phyloP scores from a whole-genome alignment of 2,113 vertebrate species.

The Illadopsis cleaveri region DNA sequence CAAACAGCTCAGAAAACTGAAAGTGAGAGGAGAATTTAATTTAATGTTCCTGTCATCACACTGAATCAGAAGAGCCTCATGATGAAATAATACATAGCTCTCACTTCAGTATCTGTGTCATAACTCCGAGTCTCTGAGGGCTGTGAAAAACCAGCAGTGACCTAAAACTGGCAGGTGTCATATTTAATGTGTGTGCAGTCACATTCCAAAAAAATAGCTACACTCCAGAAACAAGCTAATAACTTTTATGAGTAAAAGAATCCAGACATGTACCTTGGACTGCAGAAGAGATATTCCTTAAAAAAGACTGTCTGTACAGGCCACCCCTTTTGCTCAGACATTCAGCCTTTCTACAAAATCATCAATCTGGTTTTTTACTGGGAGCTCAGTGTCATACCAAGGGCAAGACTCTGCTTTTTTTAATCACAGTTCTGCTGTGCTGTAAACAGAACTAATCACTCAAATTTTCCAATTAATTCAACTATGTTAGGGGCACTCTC shows the following conservation, averaged over 20 bases:
- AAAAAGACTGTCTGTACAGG: neutral
- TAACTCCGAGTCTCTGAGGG: neutral
- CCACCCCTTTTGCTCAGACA: neutral
- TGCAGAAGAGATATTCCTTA: neutral
- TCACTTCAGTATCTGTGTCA: neutral
- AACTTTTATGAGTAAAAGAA: neutral
- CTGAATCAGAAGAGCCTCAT: neutral
- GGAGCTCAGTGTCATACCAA: neutral
- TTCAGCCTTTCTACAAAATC: neutral
- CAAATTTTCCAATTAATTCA: neutral
- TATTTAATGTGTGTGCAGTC: neutral
- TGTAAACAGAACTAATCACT: neutral
- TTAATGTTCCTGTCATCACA: neutral
- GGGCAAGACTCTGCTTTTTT: neutral
- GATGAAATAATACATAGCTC: neutral
- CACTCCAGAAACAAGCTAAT: neutral
- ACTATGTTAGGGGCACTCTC: neutral
- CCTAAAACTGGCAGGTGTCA: neutral
- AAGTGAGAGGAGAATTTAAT: neutral
- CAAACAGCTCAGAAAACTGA: neutral
- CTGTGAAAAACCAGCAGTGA: neutral
- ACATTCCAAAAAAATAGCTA: neutral
- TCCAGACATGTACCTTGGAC: neutral
- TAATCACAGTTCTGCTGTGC: neutral
- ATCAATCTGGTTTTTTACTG: neutral